phyloP scores from a whole-genome alignment of 2,113 vertebrate genomes.

The Potamarius usumacintae region DNA sequence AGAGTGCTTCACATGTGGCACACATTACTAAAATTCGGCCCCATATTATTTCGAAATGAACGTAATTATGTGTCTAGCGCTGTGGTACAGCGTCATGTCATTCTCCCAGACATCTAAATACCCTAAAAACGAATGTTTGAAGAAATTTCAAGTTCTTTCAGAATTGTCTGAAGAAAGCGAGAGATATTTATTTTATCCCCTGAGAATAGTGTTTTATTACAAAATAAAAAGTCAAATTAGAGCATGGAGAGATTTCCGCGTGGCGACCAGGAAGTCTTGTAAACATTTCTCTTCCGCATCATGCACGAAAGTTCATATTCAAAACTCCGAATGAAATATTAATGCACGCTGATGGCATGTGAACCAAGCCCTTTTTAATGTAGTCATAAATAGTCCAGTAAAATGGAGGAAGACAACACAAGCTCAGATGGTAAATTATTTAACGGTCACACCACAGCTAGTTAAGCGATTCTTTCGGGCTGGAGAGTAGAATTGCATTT shows the following conservation, averaged over 20 bases:
- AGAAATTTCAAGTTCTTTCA: not conserved
- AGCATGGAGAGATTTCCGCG: not conserved
- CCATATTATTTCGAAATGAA: slow-evolving; percentile 76
- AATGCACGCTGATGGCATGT: not conserved
- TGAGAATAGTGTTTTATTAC: not conserved
- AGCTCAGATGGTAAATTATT: slow-evolving; percentile 5
- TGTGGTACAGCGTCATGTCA: slow-evolving; percentile 50
- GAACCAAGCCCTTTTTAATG: not conserved
- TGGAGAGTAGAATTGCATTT: not conserved
- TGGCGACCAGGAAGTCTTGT: no score
- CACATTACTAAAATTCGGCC: slow-evolving; percentile 69
- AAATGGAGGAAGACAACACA: slow-evolving; percentile 11
- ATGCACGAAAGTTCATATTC: slow-evolving; percentile 1
- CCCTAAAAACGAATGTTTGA: slow-evolving; percentile 49
- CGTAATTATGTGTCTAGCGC: slow-evolving; percentile 73
- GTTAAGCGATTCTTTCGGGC: not conserved
- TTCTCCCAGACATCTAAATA: slow-evolving; percentile 29
- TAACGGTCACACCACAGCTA: not conserved
- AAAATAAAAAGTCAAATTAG: not conserved
- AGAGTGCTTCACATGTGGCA: slow-evolving; percentile 71
- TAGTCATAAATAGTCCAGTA: not conserved
- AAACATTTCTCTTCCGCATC: not conserved
- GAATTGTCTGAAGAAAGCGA: not conserved
- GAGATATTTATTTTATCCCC: slow-evolving; percentile 48
- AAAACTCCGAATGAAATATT: slow-evolving; percentile 8